Evolutionary conservation across 2,797 vertebrate species (phyloP), one percentile per base, ranked within the genome.

Genomic region (Hylomyscus alleni): DNA sequence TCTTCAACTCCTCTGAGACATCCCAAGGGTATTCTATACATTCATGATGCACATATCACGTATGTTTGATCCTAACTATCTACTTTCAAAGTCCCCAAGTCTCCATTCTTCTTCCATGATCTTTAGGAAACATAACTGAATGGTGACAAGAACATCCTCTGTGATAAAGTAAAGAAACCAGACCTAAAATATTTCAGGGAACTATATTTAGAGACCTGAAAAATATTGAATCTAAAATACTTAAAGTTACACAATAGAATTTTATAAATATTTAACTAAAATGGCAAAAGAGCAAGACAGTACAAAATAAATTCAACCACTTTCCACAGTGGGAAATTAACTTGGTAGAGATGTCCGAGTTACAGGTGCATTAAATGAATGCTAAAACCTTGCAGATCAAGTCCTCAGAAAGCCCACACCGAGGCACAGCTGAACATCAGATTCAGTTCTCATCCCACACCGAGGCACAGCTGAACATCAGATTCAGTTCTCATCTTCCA

Each of bases 251-350:
- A 93, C 75, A 72, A 62, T 37, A 87, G 29, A 95, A 80, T 60
- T 75, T 87, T 67, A 83, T 50, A 78, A 86, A 95, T 93, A 89
- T 65, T 95, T 87, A 93, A 83, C 17, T 60, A 95, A 34, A 81
- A 52, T 37, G 34, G 76, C 65, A 83, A 54, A 91, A 93, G 44
- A 26, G 75, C 12, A 26, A 73, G 62, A 77, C 76, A 78, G 58
- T n/a, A 60, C 22, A 89, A 81, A 82, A 47, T 37, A 62, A 72
- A 91, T 93, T 87, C 3, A 69, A 89, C 10, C 29, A 80, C 40
- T 37, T 76, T 60, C 4, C 37, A n/a, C 34, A 92, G 60, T 78
- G 26, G 0, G 76, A 78, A 86, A 34, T 72, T 94, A 89, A 75
- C 34, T 65, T 81, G 47, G 47, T 95, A 72, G 91, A 56, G 29